A percentile compares a stretch with the other conserved stretches of the same genome.
These are phyloP conservation scores for Volucella inflata DNA, from an alignment of 2,888 invertebrate species.

Conservation along the genomic window DNA sequence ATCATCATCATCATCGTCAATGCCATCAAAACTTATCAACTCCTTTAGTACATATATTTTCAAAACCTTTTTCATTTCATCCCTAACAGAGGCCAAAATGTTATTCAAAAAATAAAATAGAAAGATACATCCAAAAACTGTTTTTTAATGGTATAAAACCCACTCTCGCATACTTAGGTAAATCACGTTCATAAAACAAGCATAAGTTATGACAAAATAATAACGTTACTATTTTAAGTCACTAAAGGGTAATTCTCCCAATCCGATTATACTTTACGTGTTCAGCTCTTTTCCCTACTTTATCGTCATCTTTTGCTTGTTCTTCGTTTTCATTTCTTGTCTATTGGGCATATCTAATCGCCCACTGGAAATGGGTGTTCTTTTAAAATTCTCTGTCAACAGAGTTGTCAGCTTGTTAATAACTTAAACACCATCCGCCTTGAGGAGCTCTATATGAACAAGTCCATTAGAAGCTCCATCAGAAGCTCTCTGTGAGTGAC, in stretches of 20 bases:
- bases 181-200: slow-evolving; percentile 34
- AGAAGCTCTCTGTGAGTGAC: too few relatives aligned
- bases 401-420: slow-evolving; percentile 62
- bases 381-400: slow-evolving; percentile 48
- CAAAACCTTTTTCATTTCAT: too few relatives aligned
- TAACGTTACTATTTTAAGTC: slow-evolving; percentile 34
- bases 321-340: too few relatives aligned
- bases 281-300: neutral
- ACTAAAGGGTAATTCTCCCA: slow-evolving; percentile 1
- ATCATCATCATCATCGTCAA: too few relatives aligned
- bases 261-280: slow-evolving; percentile 39
- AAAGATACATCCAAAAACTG: neutral
- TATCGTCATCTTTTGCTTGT: too few relatives aligned
- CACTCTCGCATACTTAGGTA: neutral
- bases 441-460: too few relatives aligned
- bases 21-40: too few relatives aligned
- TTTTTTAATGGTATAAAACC: slow-evolving; percentile 1
- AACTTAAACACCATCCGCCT: slow-evolving; percentile 35
- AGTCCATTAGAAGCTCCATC: too few relatives aligned
- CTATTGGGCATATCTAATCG: slow-evolving; percentile 11
- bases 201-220: slow-evolving; percentile 33
- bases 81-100: too few relatives aligned
- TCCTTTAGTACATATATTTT: too few relatives aligned
- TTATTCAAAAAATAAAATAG: neutral
- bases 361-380: slow-evolving; percentile 28